Evolutionary conservation across 1,140 invertebrate species (phyloP).

Genomic region (Forficula auricularia): DNA sequence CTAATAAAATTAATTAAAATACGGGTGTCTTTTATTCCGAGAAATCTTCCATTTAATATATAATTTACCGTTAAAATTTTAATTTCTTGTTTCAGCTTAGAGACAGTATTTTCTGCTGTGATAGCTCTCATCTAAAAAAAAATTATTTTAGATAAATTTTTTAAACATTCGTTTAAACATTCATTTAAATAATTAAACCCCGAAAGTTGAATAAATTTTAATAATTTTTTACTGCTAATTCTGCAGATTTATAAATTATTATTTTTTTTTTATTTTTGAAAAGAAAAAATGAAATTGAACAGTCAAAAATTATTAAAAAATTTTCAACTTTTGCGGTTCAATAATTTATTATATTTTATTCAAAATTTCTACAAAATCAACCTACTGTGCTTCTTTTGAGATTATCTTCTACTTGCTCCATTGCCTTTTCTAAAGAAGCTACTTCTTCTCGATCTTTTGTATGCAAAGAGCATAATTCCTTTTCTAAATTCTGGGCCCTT

Average conservation of each 20-base stretch:
- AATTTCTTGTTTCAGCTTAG: slow-evolving; percentile 36
- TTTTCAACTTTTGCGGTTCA: not conserved
- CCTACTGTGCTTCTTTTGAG: slow-evolving; percentile 35
- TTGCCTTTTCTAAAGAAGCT: slow-evolving; percentile 31
- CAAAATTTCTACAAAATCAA: slow-evolving; percentile 8
- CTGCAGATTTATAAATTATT: not conserved
- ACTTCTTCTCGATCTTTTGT: slow-evolving; percentile 32
- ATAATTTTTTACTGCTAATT: not conserved
- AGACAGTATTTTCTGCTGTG: slow-evolving; percentile 33
- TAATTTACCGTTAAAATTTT: slow-evolving; percentile 34
- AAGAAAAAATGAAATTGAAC: not conserved
- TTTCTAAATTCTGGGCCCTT: slow-evolving; percentile 31
- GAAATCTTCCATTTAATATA: no score
- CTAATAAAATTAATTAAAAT: no score
- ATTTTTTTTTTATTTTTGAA: not conserved
- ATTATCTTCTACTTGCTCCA: slow-evolving; percentile 38
- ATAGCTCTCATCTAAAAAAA: slow-evolving; percentile 32
- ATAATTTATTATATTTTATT: slow-evolving; percentile 1
- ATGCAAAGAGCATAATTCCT: slow-evolving; percentile 30
- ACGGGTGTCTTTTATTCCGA: no score
- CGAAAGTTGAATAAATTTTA: not conserved
- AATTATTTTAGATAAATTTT: not conserved
- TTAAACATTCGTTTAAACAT: not conserved
- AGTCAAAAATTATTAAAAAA: slow-evolving; percentile 2
- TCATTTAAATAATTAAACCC: not conserved